These are phyloP conservation scores for Protobothrops flavoviridis DNA, from an alignment of 2,113 vertebrate species.

Conservation along the genomic window DNA sequence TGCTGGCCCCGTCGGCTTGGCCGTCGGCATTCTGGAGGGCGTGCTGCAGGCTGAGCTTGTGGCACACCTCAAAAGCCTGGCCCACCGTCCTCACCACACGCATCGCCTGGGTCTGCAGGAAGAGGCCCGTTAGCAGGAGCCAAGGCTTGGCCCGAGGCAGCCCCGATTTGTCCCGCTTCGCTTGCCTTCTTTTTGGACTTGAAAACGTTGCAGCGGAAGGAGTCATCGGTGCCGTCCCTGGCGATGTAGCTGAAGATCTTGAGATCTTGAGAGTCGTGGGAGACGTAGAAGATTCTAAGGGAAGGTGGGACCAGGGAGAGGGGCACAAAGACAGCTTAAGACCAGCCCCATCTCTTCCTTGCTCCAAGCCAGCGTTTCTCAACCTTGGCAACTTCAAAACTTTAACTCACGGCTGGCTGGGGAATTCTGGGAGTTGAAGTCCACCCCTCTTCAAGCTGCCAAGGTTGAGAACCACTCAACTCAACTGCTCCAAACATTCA, in stretches of 20 bases:
- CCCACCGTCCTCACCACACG: slow-evolving; percentile 81
- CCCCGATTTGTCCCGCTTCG: background rate
- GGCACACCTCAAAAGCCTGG: slow-evolving; percentile 86
- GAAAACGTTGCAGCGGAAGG: slow-evolving; percentile 86
- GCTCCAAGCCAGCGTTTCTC: background rate
- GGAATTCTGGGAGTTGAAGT: background rate
- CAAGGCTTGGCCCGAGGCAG: accelerated
- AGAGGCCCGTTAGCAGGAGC: background rate
- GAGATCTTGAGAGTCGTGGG: slow-evolving; percentile 82
- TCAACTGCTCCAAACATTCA: background rate
- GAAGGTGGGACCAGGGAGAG: background rate
- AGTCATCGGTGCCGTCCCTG: slow-evolving; percentile 79
- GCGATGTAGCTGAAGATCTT: slow-evolving; percentile 88
- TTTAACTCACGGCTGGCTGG: background rate
- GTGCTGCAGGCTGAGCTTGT: slow-evolving; percentile 84
- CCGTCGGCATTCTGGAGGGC: slow-evolving; percentile 76
- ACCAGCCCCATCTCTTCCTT: too few species aligned
- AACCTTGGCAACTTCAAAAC: background rate
- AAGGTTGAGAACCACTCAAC: background rate
- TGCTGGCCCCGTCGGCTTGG: slow-evolving; percentile 73
- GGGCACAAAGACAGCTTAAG: background rate
- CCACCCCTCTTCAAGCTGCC: background rate
- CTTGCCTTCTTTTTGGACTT: slow-evolving; percentile 86
- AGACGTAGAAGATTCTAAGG: slow-evolving; percentile 84
- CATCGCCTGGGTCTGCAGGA: slow-evolving; percentile 80